Evolutionary conservation across 2,113 vertebrate species (phyloP), one percentile per base, ranked within the genome.

Genomic region (Anguilla rostrata): DNA sequence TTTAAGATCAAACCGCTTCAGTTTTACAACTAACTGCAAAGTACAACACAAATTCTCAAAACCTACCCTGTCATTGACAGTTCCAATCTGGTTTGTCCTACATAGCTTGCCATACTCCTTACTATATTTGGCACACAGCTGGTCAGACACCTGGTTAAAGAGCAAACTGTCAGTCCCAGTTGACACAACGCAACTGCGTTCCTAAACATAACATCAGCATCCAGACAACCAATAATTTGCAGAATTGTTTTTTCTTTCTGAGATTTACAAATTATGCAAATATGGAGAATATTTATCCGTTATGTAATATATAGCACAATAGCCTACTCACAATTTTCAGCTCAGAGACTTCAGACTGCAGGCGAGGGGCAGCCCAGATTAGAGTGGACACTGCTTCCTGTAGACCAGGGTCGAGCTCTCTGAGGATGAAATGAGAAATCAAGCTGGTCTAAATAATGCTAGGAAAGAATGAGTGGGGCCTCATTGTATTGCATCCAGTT

Each of bases 81-180:
- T 99, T 89, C 98, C 98, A 84, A 98, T 99, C 94, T 99, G 98
- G 94, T 99, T 99, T 91, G 97, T 97, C 92, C 97, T 96, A 92
- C 98, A 99, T 46, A 99, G 95, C 91, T 99, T 99, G 90, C 98
- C 98, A 18, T 99, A 99, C 90, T 99, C 98, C 90, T 99, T 99
- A 94, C 98, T 99, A 89, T 99, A 99, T 93, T 99, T 99, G 90
- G 98, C 97, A 94, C 98, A 99, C 18, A 99, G 95, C 87, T 99
- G 98, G 88, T 99, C 98, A 81, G 98, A 97, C 85, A 99, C 98
- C 98, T 99, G 91, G 43, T 90, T 88, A 57, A 60, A 71, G 0
- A 0, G 0, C 22, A 83, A 34, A 88, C 53, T 60, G 63, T 20
- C 12, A 39, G 57, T 34, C 9, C 22, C 34, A 66, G 2, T 15